phyloP scores from a whole-genome alignment of 2,797 vertebrate genomes.

The Gymnothorax javanicus region DNA sequence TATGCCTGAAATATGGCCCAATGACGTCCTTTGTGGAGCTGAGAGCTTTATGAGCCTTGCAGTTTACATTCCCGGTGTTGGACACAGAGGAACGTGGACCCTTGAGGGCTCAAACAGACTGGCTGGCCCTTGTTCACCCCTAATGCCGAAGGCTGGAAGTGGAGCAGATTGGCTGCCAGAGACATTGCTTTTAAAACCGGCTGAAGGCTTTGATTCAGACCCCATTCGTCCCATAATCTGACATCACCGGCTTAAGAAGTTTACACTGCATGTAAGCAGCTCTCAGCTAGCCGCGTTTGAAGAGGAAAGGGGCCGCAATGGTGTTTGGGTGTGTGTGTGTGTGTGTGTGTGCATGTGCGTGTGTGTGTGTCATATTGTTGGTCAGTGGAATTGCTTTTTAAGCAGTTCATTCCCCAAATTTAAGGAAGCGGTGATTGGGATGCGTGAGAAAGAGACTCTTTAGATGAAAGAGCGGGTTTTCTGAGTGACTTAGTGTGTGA shows the following conservation, averaged over 20 bases:
- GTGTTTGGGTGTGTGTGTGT: constrained; percentile 15
- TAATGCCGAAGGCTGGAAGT: constrained; percentile 78
- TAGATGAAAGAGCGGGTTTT: not conserved
- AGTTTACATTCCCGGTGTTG: not conserved
- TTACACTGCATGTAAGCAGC: constrained; percentile 84
- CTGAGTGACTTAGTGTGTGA: not conserved
- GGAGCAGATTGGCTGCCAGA: constrained; percentile 78
- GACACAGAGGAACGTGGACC: constrained; percentile 48
- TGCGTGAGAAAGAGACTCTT: constrained; percentile 56
- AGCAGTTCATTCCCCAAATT: constrained; percentile 78
- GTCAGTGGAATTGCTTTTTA: constrained; percentile 70
- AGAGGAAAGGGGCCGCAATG: constrained; percentile 57
- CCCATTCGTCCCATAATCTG: constrained; percentile 84
- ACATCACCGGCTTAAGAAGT: constrained; percentile 79
- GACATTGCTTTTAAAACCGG: constrained; percentile 77
- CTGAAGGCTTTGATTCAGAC: constrained; percentile 80
- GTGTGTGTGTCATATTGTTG: constrained; percentile 14
- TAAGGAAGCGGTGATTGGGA: constrained; percentile 69
- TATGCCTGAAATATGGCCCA: constrained; percentile 48
- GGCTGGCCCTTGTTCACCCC: constrained; percentile 81
- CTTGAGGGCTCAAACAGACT: constrained; percentile 78
- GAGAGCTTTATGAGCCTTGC: not conserved
- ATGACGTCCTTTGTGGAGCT: not conserved
- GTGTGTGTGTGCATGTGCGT: constrained; percentile 33
- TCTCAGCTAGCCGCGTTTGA: constrained; percentile 69